Evolutionary conservation across 2,797 vertebrate genomes (phyloP).

Genomic region (Lagodon rhomboides): DNA sequence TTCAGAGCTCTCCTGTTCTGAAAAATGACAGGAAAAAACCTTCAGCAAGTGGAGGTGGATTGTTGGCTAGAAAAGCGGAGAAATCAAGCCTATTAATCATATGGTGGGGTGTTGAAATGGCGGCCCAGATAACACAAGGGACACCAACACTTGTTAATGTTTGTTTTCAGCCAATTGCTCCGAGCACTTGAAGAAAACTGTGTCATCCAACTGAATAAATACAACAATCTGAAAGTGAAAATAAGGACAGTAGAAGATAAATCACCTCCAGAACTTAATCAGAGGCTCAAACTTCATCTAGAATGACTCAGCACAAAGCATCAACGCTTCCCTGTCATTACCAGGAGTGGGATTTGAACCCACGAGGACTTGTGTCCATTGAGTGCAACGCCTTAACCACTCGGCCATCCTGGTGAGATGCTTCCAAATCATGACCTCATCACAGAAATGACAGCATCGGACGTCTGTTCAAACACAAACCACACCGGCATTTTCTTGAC

Average conservation of each 20-base stretch:
- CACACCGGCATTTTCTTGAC: too few relatives aligned
- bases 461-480: too few relatives aligned
- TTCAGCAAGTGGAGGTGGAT: too few relatives aligned
- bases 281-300: background rate
- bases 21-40: background rate
- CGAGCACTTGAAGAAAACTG: too few relatives aligned
- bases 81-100: background rate
- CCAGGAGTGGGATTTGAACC: constrained; percentile 1
- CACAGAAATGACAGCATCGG: too few relatives aligned
- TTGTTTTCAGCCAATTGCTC: background rate
- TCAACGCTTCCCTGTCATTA: background rate
- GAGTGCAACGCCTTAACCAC: too few relatives aligned
- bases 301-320: background rate
- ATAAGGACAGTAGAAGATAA: background rate
- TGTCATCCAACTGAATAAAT: background rate
- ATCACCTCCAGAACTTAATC: background rate
- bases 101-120: background rate
- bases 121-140: background rate
- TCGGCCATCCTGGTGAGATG: too few relatives aligned
- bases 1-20: background rate
- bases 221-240: background rate
- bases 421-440: too few relatives aligned
- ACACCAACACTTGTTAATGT: background rate
- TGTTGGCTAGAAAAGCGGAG: background rate
- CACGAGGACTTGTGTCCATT: background rate